These are phyloP conservation scores for Seriola dumerili DNA, from an alignment of 2,113 vertebrate species.

Conservation along the genomic window DNA sequence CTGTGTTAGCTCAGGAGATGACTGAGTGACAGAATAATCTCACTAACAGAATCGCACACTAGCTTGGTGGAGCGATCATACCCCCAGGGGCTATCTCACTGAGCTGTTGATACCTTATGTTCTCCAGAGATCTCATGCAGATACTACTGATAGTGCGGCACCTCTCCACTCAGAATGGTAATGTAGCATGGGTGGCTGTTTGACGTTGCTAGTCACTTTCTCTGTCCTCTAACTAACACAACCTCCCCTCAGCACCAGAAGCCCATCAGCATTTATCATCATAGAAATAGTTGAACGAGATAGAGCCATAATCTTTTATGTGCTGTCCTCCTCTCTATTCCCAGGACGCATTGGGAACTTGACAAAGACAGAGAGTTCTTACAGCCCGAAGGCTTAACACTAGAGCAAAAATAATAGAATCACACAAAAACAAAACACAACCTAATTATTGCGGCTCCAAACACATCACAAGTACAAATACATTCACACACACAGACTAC, in stretches of 20 bases:
- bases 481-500: constrained; percentile 53
- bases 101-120: constrained; percentile 43
- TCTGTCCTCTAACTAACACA: constrained; percentile 19
- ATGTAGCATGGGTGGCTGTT: neutral
- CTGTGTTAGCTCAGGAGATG: constrained; percentile 48
- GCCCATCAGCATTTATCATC: constrained; percentile 59
- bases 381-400: constrained; percentile 45
- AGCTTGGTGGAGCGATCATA: constrained; percentile 42
- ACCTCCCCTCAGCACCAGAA: constrained; percentile 24
- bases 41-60: constrained; percentile 48
- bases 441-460: constrained; percentile 72
- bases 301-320: constrained; percentile 50
- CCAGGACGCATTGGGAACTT: constrained; percentile 55
- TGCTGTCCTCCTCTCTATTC: constrained; percentile 59
- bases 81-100: constrained; percentile 16
- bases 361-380: constrained; percentile 62
- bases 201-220: neutral
- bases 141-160: constrained; percentile 35
- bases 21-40: constrained; percentile 71
- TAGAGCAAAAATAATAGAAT: constrained; percentile 72
- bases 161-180: constrained; percentile 12
- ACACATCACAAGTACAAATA: constrained; percentile 64
- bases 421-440: constrained; percentile 73
- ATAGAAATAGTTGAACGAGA: constrained; percentile 53
- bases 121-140: constrained; percentile 55